Base-by-base conservation (phyloP, 2,113 vertebrate species). In the Pionites leucogaster region DNA sequence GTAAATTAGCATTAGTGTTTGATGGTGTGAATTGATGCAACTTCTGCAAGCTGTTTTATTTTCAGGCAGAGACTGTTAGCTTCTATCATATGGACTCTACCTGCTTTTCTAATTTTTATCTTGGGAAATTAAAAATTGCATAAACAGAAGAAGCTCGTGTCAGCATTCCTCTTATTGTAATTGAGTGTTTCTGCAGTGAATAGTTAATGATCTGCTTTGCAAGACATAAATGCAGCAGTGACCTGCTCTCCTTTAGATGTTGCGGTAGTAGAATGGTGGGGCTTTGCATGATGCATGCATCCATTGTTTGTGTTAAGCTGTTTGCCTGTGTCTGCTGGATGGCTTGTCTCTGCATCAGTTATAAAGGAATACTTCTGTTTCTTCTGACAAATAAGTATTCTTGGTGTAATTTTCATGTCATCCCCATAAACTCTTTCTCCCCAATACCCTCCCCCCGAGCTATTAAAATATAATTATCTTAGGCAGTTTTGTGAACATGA, bases 211-310 rank as follows among this genome's bases (percentile, higher is more conserved):
- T 98, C 95, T 96, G 98, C 97, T 96, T 97, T 95, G 95, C 95
- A 88, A 97, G 95, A 95, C 96, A 82, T 95, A 98, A 98, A 96
- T 98, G 98, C 97, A 93, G 95, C 97, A 97, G 97, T 95, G 97
- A 97, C 95, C 98, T 98, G 94, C 95, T 98, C 97, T 99, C 98
- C n/a, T 97, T 98, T 98, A 98, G 97, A 97, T 99, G 98, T 97
- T 98, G 98, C 98, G 97, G 98, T 98, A 97, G 97, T 94, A 93
- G 95, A 98, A 98, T 98, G 98, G 98, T 99, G 98, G 98, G 98
- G 98, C 98, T 98, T 97, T 96, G 97, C 95, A 96, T 83, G 90
- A 60, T 96, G 93, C 81, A 65, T 92, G 77, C 60, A 79, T 90
- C 24, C 44, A n/a, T 94, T 96, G 13, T 94, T 75, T 88, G 71